A percentile compares a stretch with the other conserved stretches of the same genome.
Evolutionary conservation across 2,113 vertebrate species (phyloP).

Genomic region (Piaya cayana): DNA sequence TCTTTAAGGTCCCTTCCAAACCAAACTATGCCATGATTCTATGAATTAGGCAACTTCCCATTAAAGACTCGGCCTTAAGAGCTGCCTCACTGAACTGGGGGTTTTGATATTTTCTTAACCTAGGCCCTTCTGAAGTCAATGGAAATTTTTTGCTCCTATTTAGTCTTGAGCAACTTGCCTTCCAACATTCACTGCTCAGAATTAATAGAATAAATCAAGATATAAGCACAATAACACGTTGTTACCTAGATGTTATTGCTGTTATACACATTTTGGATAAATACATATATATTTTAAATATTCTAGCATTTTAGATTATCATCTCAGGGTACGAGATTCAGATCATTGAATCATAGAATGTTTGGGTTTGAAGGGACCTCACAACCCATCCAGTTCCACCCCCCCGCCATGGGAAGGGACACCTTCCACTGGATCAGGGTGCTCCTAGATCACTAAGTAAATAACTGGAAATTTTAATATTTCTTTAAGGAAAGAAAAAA

Average conservation of each 20-base stretch:
- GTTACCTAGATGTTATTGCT: neutral
- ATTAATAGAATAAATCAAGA: neutral
- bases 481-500: neutral
- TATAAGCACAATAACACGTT: neutral
- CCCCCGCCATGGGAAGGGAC: too few relatives aligned
- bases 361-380: too few relatives aligned
- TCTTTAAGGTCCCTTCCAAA: too few relatives aligned
- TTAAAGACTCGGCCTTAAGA: neutral
- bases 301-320: neutral
- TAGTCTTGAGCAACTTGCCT: neutral
- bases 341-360: neutral
- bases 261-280: neutral
- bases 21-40: too few relatives aligned
- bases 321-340: neutral
- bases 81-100: neutral
- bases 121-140: neutral
- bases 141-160: neutral
- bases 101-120: neutral
- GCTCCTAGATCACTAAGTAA: neutral
- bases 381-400: too few relatives aligned
- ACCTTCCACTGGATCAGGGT: too few relatives aligned
- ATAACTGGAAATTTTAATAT: rapidly evolving
- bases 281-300: neutral
- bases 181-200: neutral
- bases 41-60: neutral